Conservation (phyloP, 2,888 invertebrate species). For the Galerucella nymphaeae region DNA sequence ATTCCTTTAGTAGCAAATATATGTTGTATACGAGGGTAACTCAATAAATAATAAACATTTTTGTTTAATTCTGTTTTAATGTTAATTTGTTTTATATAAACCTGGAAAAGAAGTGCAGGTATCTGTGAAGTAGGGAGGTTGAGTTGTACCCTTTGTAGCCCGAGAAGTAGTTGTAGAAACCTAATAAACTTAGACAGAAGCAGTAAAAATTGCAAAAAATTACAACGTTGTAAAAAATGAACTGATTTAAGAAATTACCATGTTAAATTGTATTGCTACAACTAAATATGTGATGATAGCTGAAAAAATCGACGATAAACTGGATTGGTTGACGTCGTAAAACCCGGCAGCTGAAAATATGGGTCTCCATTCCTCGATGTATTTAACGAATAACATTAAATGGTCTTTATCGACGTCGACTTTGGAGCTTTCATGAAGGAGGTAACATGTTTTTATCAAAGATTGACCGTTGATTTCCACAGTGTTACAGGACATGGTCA, state of each 20-base stretch:
- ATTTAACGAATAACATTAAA: slow-evolving; percentile 32
- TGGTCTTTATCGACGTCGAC: slow-evolving; percentile 24
- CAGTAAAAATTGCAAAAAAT: too few relatives aligned
- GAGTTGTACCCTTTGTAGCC: too few relatives aligned
- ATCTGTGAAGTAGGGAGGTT: too few relatives aligned
- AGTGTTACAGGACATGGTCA: slow-evolving; percentile 37
- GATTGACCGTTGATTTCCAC: slow-evolving; percentile 32
- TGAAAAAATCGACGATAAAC: slow-evolving; percentile 31
- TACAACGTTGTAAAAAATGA: too few relatives aligned
- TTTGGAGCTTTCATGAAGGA: slow-evolving; percentile 28
- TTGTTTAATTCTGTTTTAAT: too few relatives aligned
- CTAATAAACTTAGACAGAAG: too few relatives aligned
- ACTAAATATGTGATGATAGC: slow-evolving; percentile 33
- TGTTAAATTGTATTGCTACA: slow-evolving; percentile 36
- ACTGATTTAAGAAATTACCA: slow-evolving; percentile 16
- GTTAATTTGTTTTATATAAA: too few relatives aligned
- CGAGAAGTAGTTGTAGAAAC: too few relatives aligned
- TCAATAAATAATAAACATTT: too few relatives aligned
- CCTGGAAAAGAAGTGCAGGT: too few relatives aligned
- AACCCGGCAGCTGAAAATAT: slow-evolving; percentile 40
- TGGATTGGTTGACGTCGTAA: slow-evolving; percentile 36
- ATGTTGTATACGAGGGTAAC: not conserved
- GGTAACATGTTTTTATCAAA: slow-evolving; percentile 33
- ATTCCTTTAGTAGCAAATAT: not conserved
- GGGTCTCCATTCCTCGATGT: slow-evolving; percentile 37